Evolutionary conservation across 2,888 invertebrate genomes (phyloP), one percentile per base, ranked within the genome.

Genomic region (Scelioninae gen. 1): DNA sequence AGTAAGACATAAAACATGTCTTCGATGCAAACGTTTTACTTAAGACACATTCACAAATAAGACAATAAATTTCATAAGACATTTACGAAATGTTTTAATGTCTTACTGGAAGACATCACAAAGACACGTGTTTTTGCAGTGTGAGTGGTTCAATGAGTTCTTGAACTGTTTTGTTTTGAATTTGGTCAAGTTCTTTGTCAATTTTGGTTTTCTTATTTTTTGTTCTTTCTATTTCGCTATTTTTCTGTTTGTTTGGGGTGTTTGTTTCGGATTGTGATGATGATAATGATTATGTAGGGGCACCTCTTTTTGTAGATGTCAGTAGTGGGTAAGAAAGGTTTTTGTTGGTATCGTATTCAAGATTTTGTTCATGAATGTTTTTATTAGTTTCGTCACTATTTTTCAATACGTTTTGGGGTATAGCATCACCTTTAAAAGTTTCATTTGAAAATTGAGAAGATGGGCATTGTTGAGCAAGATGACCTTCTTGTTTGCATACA

Each of bases 401-500:
- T 11, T 43, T 2, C 5, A n/a, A 6, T 9, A 9, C 43, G 5
- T 43, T 5, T 9, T 11, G 38, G 10, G 38, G 38, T 2, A 6
- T 38, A 10, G 1, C 8, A 6, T 38, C 1, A 6, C 5, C 38
- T 38, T 1, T 38, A 38, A 13, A 6, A 10, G 3, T 16, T 11
- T 32, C 38, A 58, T 1, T 34, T 31, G n/a, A n/a, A n/a, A 23
- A 3, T 7, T 9, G 6, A 34, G 15, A 6, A 16, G 16, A 13
- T 40, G 47, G 63, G 23, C 56, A 56, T 45, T 56, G 56, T n/a
- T 23, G 32, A 1, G 69, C 58, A 47, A 69, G 29, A 49, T 71
- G 69, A n/a, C 69, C 32, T 32, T 56, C 68, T 32, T 69, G 68
- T 16, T 69, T 69, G 16, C 45, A 56, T 5, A 45, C 10, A 11